Base-by-base conservation (phyloP, 30 jellyfish, hydroid and myxozoan genomes). In the Turritopsis rubra region DNA sequence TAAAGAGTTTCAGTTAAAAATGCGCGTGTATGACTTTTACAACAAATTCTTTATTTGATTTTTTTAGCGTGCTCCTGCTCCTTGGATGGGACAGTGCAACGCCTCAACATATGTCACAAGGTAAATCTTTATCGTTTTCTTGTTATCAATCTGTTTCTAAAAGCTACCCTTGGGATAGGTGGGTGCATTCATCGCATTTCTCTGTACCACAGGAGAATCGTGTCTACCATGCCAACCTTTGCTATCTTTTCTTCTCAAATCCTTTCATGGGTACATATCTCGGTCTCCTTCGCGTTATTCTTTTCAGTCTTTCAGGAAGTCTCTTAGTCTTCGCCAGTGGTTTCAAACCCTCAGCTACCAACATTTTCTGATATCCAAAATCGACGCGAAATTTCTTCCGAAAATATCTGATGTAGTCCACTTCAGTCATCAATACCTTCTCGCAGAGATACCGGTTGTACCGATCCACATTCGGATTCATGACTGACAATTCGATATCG, bases 351-450 rank as follows among this genome's bases (percentile, higher is more conserved):
- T 93, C 96, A n/a, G 70, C 86, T 16, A 74, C 66, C 68, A 93
- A 79, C 54, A 93, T 74, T 41, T 79, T 82, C 75, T 93, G 98
- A 65, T 93, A 93, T 8, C 96, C 96, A 73, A 52, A 88, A 21
- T 89, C 24, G 52, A 54, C 73, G 0, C 98, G 92, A 75, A 88
- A 83, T 85, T 93, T 93, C 78, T 73, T 79, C n/a, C 96, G 81
- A 88, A 93, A 93, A 70, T 93, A 93, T 18, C 79, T 70, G 73
- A 93, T 66, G 54, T 93, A 93, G 41, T 88, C 91, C 0, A 88
- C 88, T 83, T 93, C 98, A 24, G 28, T 83, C 94, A 82, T 93
- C 86, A 88, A 83, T 82, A 93, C 81, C 79, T 93, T 93, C 75
- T 83, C 75, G 75, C 98, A 93, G 19, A 72, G 85, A 52, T 86